A percentile compares a stretch with the other conserved stretches of the same genome.
phyloP scores from a whole-genome alignment of 2,797 vertebrate genomes.

The Anabas testudineus region DNA sequence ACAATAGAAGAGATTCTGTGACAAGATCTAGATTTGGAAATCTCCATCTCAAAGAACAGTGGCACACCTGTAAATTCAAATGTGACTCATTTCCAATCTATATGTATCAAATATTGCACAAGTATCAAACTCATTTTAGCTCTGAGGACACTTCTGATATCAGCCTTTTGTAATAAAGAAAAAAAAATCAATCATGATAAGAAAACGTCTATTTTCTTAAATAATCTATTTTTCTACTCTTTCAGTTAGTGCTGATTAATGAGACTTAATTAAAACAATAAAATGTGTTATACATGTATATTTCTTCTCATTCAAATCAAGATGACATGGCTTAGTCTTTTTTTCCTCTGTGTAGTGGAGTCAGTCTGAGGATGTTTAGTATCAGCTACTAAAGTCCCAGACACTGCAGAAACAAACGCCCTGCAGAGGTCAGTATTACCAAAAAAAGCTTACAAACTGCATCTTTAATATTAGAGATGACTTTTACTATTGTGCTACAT shows the following conservation, averaged over 20 bases:
- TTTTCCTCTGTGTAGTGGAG: neutral
- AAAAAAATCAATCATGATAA: slow-evolving; percentile 15
- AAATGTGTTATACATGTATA: neutral
- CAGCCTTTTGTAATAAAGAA: slow-evolving; percentile 13
- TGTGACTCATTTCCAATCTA: neutral
- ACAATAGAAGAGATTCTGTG: neutral
- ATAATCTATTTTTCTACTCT: neutral
- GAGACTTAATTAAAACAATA: neutral
- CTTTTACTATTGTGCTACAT: slow-evolving; percentile 79
- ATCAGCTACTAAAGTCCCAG: slow-evolving; percentile 10
- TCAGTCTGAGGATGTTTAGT: slow-evolving; percentile 16
- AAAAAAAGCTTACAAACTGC: slow-evolving; percentile 67
- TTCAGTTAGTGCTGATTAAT: neutral
- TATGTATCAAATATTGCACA: slow-evolving; percentile 9
- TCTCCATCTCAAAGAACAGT: neutral
- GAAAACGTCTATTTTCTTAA: neutral
- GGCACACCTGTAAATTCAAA: slow-evolving; percentile 4
- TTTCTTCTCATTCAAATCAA: neutral
- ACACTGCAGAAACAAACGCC: slow-evolving; percentile 39
- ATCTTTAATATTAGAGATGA: slow-evolving; percentile 61
- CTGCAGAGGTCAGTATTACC: slow-evolving; percentile 28
- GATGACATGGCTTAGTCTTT: neutral
- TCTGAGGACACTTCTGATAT: slow-evolving; percentile 10
- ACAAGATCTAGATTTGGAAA: slow-evolving; percentile 9
- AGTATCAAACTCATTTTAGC: slow-evolving; percentile 2